Evolutionary conservation across 2,888 invertebrate species (phyloP).

Genomic region (Mycalesis mineus): DNA sequence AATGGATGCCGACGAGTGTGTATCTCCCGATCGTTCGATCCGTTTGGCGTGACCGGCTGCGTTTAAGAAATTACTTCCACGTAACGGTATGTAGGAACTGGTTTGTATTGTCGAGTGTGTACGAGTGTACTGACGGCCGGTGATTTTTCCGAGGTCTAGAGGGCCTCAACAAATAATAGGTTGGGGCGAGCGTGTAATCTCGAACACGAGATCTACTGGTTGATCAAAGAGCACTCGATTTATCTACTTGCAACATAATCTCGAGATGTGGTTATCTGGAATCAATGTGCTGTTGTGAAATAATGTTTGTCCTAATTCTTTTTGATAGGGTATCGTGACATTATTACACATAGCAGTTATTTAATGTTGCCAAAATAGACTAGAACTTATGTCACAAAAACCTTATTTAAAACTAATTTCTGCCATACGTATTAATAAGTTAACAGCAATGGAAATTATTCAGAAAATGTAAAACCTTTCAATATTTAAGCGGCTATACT

Average conservation of each 20-base stretch:
- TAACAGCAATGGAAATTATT: no score
- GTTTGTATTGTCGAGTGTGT: constrained; percentile 54
- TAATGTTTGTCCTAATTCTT: no score
- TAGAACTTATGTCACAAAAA: no score
- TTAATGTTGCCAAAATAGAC: no score
- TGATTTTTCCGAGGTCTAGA: constrained; percentile 55
- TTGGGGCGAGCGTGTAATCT: constrained; percentile 17
- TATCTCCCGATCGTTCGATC: constrained; percentile 36
- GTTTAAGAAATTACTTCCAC: constrained; percentile 67
- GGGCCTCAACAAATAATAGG: constrained; percentile 28
- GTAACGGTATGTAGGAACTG: constrained; percentile 64
- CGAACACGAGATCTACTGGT: constrained; percentile 13
- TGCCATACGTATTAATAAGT: no score
- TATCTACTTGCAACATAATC: constrained; percentile 8
- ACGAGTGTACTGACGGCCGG: constrained; percentile 42
- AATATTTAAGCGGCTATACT: no score
- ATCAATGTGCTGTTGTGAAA: not conserved
- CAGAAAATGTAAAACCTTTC: no score
- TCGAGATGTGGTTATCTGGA: not conserved
- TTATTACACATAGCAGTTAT: no score
- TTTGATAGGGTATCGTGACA: no score
- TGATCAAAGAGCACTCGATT: constrained; percentile 3
- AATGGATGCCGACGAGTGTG: constrained; percentile 36
- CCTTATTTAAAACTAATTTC: no score
- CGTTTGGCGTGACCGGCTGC: constrained; percentile 51